Conservation (phyloP, 2,113 vertebrate species). For the Vombatus ursinus region DNA sequence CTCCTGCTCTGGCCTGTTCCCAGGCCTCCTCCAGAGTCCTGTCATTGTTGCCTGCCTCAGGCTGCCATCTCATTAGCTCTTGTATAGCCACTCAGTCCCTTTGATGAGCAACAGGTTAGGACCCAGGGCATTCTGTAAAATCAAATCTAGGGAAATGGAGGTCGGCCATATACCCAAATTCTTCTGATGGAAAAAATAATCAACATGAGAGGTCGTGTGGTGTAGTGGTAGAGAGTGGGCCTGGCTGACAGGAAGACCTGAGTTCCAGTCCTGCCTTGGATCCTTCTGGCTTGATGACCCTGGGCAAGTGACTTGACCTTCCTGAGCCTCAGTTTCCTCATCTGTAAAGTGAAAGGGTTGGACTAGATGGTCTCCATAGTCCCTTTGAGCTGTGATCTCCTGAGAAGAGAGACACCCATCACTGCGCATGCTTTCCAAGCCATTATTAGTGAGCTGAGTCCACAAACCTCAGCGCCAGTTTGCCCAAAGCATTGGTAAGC, state of each 20-base stretch:
- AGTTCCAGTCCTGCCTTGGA: neutral
- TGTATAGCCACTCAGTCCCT: neutral
- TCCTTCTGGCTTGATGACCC: neutral
- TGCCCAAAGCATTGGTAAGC: neutral
- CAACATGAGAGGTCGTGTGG: neutral
- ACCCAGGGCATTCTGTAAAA: neutral
- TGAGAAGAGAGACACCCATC: neutral
- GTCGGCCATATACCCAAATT: neutral
- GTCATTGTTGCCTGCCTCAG: too few species aligned
- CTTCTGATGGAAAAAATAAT: neutral
- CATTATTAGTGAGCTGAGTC: neutral
- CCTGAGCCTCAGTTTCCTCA: accelerated
- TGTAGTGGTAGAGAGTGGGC: neutral
- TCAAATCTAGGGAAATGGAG: neutral
- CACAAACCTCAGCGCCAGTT: neutral
- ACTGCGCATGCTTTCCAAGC: neutral
- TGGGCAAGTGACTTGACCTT: neutral
- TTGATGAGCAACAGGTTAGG: neutral
- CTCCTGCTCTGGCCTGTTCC: neutral
- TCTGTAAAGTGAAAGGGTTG: neutral
- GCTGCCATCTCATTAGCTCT: neutral
- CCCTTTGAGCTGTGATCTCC: neutral
- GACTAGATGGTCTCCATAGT: neutral
- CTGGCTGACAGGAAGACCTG: neutral
- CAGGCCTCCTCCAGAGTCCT: accelerated